Evolutionary conservation across 2,888 invertebrate genomes (phyloP).

Genomic region (Xestia sexstrigata): DNA sequence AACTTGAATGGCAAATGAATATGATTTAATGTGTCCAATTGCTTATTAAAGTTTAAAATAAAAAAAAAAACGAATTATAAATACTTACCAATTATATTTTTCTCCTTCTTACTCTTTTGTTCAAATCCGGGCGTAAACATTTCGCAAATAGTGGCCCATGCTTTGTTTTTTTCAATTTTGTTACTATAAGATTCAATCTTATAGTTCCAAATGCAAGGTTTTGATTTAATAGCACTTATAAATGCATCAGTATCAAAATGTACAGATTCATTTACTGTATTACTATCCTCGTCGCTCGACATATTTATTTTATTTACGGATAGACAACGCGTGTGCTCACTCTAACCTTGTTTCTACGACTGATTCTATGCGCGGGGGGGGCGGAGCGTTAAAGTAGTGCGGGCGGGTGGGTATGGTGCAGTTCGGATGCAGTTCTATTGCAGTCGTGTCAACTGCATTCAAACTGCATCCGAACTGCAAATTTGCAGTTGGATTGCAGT

Average conservation of each 20-base stretch:
- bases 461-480: neutral
- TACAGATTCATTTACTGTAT: neutral
- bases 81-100: conserved; percentile 17
- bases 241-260: neutral
- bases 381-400: conserved; percentile 14
- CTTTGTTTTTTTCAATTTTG: conserved; percentile 43
- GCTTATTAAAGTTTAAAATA: conserved; percentile 18
- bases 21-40: conserved; percentile 46
- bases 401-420: conserved; percentile 16
- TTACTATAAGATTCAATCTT: conserved; percentile 38
- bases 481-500: neutral
- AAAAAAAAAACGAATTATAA: conserved; percentile 5
- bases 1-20: conserved; percentile 44
- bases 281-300: neutral
- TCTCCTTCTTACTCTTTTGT: conserved; percentile 48
- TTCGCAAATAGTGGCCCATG: conserved; percentile 47
- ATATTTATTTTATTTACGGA: conserved; percentile 8
- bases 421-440: conserved; percentile 7
- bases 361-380: conserved; percentile 4
- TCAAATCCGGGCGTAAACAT: conserved; percentile 48
- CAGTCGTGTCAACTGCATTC: neutral
- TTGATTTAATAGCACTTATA: neutral
- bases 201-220: conserved; percentile 7
- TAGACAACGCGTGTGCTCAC: no score
- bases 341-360: neutral